These are phyloP conservation scores for Drosophila aff. DNA, from an alignment of 1,140 invertebrate species.

Conservation along the genomic window DNA sequence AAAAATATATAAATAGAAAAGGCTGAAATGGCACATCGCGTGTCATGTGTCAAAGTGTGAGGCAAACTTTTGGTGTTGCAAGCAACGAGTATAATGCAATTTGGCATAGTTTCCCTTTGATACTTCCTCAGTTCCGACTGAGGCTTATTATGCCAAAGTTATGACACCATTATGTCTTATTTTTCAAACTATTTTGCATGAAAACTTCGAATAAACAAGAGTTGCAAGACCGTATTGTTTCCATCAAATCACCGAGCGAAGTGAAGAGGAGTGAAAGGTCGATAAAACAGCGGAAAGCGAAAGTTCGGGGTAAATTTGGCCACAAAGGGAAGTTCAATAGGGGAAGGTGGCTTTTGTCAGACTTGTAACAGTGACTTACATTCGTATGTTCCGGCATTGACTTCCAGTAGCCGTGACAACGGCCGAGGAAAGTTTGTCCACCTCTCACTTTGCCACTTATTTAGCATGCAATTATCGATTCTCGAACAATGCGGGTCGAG, in stretches of 20 bases:
- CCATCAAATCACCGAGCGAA: constrained; percentile 22
- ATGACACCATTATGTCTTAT: constrained; percentile 57
- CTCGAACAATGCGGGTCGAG: constrained; percentile 49
- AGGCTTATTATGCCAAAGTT: constrained; percentile 62
- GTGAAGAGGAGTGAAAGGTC: constrained; percentile 62
- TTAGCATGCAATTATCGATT: constrained; percentile 75
- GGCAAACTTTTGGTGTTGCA: constrained; percentile 37
- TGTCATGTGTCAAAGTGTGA: constrained; percentile 74
- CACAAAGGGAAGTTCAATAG: constrained; percentile 12
- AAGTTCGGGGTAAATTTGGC: constrained; percentile 33
- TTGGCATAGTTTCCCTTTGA: constrained; percentile 63
- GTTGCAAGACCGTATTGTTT: constrained; percentile 38
- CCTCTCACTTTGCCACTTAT: constrained; percentile 30
- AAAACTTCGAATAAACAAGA: constrained; percentile 33
- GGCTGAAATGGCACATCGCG: constrained; percentile 51
- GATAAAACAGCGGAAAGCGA: constrained; percentile 44
- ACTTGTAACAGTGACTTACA: constrained; percentile 51
- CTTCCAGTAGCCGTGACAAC: constrained; percentile 53
- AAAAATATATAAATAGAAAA: constrained; percentile 9
- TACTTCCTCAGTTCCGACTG: constrained; percentile 57
- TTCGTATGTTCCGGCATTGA: constrained; percentile 44
- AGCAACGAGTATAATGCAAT: constrained; percentile 60
- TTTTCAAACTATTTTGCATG: constrained; percentile 33
- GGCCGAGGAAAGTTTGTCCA: constrained; percentile 24
- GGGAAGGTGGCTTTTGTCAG: constrained; percentile 10